Percentiles rank a stretch among this genome's conserved stretches.
These are phyloP conservation scores for Patella pellucida DNA, from an alignment of 2,888 invertebrate species.

Conservation along the genomic window DNA sequence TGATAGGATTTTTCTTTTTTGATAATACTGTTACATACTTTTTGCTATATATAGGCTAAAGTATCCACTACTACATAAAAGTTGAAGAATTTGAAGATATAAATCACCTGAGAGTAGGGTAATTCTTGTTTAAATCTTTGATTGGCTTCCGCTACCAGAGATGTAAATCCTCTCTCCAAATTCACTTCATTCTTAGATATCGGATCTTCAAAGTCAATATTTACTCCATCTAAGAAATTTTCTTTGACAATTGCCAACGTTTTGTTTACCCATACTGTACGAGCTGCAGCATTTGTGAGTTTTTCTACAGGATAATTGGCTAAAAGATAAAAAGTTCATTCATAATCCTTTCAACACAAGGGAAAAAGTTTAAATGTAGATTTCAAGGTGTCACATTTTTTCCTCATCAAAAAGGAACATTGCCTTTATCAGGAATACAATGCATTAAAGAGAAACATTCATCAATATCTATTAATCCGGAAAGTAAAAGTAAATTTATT, in stretches of 20 bases:
- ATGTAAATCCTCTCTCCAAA: constrained; percentile 56
- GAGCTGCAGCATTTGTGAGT: constrained; percentile 43
- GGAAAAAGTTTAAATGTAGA: no score
- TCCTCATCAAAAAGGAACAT: background rate
- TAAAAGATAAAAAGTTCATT: constrained; percentile 27
- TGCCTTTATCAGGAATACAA: no score
- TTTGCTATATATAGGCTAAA: no score
- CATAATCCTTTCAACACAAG: background rate
- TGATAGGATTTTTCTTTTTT: no score
- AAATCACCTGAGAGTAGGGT: constrained; percentile 60
- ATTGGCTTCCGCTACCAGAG: constrained; percentile 60
- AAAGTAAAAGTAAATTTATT: no score
- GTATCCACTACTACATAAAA: no score
- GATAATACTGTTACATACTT: no score
- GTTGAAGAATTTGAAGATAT: no score
- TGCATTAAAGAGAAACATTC: no score
- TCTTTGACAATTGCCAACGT: constrained; percentile 50
- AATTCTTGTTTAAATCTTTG: constrained; percentile 51
- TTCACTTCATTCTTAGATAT: constrained; percentile 49
- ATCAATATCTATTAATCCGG: no score
- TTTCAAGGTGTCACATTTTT: background rate
- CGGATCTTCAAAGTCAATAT: constrained; percentile 70
- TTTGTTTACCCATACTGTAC: constrained; percentile 57
- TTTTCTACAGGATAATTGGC: constrained; percentile 47
- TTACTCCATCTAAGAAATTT: constrained; percentile 68